Conservation (phyloP, 2,113 vertebrate genomes). For the Pica pica region DNA sequence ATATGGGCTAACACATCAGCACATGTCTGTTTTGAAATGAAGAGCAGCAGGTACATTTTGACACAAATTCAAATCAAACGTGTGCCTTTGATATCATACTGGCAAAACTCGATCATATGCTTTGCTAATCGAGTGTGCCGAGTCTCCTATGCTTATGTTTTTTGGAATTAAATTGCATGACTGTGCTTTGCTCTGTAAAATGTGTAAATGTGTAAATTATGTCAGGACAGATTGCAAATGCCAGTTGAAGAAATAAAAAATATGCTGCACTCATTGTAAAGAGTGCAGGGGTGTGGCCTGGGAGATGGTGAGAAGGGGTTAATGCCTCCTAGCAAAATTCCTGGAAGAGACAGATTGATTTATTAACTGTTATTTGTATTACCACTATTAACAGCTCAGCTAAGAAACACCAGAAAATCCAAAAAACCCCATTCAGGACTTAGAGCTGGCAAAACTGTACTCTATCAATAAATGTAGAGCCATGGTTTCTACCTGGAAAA, state of each 20-base stretch:
- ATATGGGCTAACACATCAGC: constrained; percentile 30
- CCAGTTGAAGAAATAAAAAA: constrained; percentile 77
- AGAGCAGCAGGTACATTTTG: constrained; percentile 50
- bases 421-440: background rate
- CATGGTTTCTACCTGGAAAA: background rate
- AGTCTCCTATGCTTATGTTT: constrained; percentile 75
- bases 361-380: constrained; percentile 66
- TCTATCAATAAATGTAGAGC: background rate
- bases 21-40: constrained; percentile 22
- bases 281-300: constrained; percentile 63
- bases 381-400: constrained; percentile 34
- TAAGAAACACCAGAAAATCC: constrained; percentile 18
- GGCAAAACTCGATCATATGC: constrained; percentile 57
- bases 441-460: background rate
- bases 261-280: constrained; percentile 70
- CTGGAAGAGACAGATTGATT: constrained; percentile 40
- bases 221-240: constrained; percentile 77
- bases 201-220: constrained; percentile 83
- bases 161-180: constrained; percentile 78
- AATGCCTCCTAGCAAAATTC: constrained; percentile 45
- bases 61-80: constrained; percentile 44
- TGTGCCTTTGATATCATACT: constrained; percentile 55
- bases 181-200: constrained; percentile 77
- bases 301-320: constrained; percentile 62
- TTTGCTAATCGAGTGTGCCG: constrained; percentile 67